These are phyloP conservation scores for Orchesella flavescens DNA, from an alignment of 2,888 invertebrate genomes.

Conservation along the genomic window DNA sequence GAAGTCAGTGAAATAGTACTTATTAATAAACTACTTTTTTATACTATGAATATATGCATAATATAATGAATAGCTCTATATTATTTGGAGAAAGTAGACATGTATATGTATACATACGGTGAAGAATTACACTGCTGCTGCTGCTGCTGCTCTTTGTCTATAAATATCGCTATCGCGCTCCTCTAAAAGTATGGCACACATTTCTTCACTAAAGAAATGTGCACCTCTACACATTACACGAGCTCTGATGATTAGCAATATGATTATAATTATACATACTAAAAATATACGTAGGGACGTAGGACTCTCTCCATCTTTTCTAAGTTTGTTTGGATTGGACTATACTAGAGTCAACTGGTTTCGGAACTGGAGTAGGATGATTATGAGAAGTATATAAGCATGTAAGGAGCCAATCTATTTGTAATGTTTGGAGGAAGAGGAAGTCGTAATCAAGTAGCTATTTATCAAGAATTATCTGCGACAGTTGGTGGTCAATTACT, in stretches of 20 bases:
- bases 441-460: conserved; percentile 48
- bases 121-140: no score
- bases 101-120: not conserved
- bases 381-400: no score
- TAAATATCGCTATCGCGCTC: conserved; percentile 1
- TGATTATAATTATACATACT: no score
- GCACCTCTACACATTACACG: not conserved
- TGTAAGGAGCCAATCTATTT: no score
- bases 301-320: no score
- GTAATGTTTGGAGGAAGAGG: conserved; percentile 7
- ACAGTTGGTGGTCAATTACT: conserved; percentile 41
- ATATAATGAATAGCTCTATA: conserved; percentile 10
- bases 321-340: no score
- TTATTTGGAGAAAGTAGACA: no score
- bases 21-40: conserved; percentile 19
- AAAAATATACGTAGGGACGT: no score
- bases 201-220: not conserved
- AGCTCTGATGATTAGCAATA: no score
- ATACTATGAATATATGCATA: conserved; percentile 15
- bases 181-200: not conserved
- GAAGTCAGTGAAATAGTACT: conserved; percentile 17
- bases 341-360: no score
- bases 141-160: not conserved
- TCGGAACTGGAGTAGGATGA: no score
- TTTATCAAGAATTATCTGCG: conserved; percentile 43